A percentile compares a stretch with the other conserved stretches of the same genome.
phyloP scores from a whole-genome alignment of 2,797 vertebrate genomes.

The Cossypha caffra region DNA sequence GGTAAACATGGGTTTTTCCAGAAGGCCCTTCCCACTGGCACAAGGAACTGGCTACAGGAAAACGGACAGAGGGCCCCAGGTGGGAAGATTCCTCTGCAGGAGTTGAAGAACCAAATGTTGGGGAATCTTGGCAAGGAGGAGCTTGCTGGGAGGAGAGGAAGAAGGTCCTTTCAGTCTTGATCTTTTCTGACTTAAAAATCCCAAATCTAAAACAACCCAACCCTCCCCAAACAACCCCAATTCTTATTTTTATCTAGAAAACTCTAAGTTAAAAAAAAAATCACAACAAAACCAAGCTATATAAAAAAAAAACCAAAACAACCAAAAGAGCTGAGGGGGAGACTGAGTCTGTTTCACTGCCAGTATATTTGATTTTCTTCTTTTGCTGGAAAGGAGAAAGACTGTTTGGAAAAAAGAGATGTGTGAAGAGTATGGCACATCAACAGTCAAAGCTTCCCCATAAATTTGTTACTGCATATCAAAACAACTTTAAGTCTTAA shows the following conservation, averaged over 20 bases:
- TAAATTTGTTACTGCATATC: not conserved
- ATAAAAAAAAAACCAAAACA: not conserved
- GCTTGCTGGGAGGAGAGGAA: not conserved
- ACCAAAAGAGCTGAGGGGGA: rapidly evolving
- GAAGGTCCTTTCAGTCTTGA: not conserved
- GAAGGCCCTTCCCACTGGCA: not conserved
- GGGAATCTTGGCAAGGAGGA: not conserved
- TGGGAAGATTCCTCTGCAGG: not conserved
- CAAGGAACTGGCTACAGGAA: not conserved
- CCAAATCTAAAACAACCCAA: not conserved
- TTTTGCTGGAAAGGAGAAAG: not conserved
- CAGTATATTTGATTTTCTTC: not conserved
- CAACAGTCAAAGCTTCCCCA: not conserved
- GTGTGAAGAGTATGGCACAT: not conserved
- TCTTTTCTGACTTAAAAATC: not conserved
- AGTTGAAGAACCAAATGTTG: not conserved
- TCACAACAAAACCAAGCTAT: not conserved
- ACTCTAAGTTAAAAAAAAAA: not conserved
- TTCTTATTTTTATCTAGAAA: not conserved
- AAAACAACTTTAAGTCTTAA: not conserved
- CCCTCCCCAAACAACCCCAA: not conserved
- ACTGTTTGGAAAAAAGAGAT: not conserved
- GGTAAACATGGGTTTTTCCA: not conserved
- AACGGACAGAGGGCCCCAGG: not conserved
- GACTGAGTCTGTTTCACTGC: not conserved